phyloP scores from a whole-genome alignment of 2,888 invertebrate genomes.

The Drosophila rubida region DNA sequence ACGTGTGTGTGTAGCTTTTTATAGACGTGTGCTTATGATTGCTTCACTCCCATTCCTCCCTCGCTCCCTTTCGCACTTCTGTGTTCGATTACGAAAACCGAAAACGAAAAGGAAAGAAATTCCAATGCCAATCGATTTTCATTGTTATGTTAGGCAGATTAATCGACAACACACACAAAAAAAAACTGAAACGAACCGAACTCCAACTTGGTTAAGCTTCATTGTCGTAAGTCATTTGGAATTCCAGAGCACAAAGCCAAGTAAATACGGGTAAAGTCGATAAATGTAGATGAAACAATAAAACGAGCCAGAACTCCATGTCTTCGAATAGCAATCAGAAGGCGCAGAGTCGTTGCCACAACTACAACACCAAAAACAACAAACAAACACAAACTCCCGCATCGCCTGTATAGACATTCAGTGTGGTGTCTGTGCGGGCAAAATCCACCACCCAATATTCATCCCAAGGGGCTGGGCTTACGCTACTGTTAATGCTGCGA shows the following conservation, averaged over 20 bases:
- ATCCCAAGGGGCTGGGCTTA: slow-evolving; percentile 43
- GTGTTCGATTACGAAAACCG: slow-evolving; percentile 45
- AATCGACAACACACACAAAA: slow-evolving; percentile 50
- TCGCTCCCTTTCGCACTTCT: background rate
- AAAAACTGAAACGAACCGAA: background rate
- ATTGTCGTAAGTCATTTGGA: slow-evolving; percentile 26
- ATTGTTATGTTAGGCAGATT: slow-evolving; percentile 58
- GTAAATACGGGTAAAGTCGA: slow-evolving; percentile 26
- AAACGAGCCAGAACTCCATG: slow-evolving; percentile 25
- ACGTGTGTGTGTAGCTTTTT: slow-evolving; percentile 39
- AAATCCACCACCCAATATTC: slow-evolving; percentile 64
- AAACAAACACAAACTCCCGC: slow-evolving; percentile 32
- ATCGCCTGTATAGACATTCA: slow-evolving; percentile 59
- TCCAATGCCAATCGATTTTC: slow-evolving; percentile 72
- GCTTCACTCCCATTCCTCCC: slow-evolving; percentile 4
- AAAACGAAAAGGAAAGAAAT: slow-evolving; percentile 39
- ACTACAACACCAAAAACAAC: slow-evolving; percentile 33
- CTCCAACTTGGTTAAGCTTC: background rate
- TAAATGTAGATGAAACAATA: slow-evolving; percentile 16
- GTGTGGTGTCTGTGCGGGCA: slow-evolving; percentile 17
- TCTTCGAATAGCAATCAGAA: slow-evolving; percentile 19
- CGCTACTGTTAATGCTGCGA: slow-evolving; percentile 7
- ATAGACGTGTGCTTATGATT: slow-evolving; percentile 42
- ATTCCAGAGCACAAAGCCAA: slow-evolving; percentile 22
- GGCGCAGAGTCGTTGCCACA: slow-evolving; percentile 27